Evolutionary conservation across 2,888 invertebrate genomes (phyloP), one percentile per base, ranked within the genome.

Genomic region (Gymnocheta viridis): DNA sequence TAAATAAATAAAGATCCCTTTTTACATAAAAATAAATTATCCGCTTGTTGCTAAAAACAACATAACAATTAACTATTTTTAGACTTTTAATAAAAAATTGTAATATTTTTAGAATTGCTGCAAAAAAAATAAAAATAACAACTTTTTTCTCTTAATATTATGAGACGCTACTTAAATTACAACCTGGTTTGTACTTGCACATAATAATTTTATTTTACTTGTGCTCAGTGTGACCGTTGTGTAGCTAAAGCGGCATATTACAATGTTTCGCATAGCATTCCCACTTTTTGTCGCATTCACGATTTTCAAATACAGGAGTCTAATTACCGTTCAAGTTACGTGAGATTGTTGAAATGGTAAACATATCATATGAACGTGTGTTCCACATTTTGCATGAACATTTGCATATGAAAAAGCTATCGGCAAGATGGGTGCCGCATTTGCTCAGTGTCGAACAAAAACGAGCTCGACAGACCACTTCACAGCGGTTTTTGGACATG

Each of bases 51-150:
- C 67, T 74, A 69, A 67, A n/a, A 51, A 74, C 60, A 51, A 74
- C 67, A 74, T 38, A 67, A 74, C 81, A 70, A 76, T 76, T 72
- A 66, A 81, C 67, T 81, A 81, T 84, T 81, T 84, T 81, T 77
- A 78, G 72, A 73, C 19, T 44, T 44, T 64, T 27, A 51, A 67
- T 19, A 54, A 62, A 76, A 62, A 58, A 12, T 19, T 9, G 41
- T 56, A 19, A 49, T 81, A 78, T 78, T 81, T 84, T 73, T 77
- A 84, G 77, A 66, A 47, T 10, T 24, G 22, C 14, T 27, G 17
- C n/a, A 6, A 64, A 64, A 27, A n/a, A n/a, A n/a, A n/a, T n/a
- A n/a, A n/a, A n/a, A 69, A 47, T 5, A 60, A 7, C 60, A 38
- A 58, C 32, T 58, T 17, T 19, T 32, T n/a, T 35, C 24, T 51